Conservation (phyloP, 2,797 vertebrate genomes). For the Phrynocephalus guinanensis region DNA sequence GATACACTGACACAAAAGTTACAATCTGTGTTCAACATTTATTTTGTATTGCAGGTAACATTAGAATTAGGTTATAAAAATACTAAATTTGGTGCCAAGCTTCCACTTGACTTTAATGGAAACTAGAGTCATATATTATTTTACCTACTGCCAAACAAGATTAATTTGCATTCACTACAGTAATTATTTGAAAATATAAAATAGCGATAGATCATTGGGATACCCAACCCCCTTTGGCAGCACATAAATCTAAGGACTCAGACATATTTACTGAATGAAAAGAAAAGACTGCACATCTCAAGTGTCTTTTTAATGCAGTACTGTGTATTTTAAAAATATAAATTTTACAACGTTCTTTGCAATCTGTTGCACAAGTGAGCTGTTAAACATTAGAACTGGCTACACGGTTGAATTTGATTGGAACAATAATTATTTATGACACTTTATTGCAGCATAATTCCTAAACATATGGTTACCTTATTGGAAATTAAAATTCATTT, state of each 20-base stretch:
- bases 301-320: slow-evolving; percentile 10
- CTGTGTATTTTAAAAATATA: slow-evolving; percentile 34
- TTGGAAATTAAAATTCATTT: slow-evolving; percentile 78
- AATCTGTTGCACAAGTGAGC: slow-evolving; percentile 46
- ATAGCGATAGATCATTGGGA: slow-evolving; percentile 16
- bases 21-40: slow-evolving; percentile 4
- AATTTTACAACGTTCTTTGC: slow-evolving; percentile 26
- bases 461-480: slow-evolving; percentile 75
- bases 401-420: slow-evolving; percentile 65
- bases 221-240: background rate
- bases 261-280: background rate
- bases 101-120: slow-evolving; percentile 23
- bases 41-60: slow-evolving; percentile 17
- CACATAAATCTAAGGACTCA: background rate
- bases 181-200: slow-evolving; percentile 44
- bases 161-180: slow-evolving; percentile 25
- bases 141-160: slow-evolving; percentile 26
- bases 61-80: slow-evolving; percentile 9
- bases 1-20: background rate
- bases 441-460: slow-evolving; percentile 64
- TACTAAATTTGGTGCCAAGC: slow-evolving; percentile 3
- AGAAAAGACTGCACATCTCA: slow-evolving; percentile 2
- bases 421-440: slow-evolving; percentile 74
- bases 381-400: slow-evolving; percentile 64
- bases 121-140: background rate